Conservation (phyloP, 2,888 invertebrate genomes). For the Ophion ellenae region DNA sequence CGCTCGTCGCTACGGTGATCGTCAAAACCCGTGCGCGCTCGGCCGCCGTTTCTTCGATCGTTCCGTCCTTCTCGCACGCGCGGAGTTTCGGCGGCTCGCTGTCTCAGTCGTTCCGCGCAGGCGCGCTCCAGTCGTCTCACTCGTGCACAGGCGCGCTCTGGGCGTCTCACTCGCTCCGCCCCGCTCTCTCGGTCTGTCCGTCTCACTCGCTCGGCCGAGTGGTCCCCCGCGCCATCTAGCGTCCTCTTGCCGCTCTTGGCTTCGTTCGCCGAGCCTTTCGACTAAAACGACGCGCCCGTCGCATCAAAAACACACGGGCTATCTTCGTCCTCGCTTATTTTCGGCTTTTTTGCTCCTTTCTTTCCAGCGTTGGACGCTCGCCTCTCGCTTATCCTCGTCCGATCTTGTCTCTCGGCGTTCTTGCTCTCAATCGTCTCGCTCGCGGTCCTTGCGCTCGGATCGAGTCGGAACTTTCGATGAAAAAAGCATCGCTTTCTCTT, state of each 20-base stretch:
- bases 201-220: constrained; percentile 27
- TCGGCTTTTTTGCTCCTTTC: constrained; percentile 29
- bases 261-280: constrained; percentile 43
- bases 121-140: background rate
- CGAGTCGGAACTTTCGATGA: constrained; percentile 31
- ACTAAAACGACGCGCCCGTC: constrained; percentile 56
- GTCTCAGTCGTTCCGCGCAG: constrained; percentile 33
- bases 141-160: background rate
- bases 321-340: constrained; percentile 31
- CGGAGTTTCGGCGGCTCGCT: background rate
- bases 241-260: background rate
- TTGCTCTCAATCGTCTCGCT: background rate
- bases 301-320: constrained; percentile 35
- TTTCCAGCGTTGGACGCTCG: background rate
- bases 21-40: constrained; percentile 53
- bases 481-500: constrained; percentile 58
- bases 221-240: constrained; percentile 27
- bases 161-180: background rate
- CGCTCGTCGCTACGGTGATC: constrained; percentile 65
- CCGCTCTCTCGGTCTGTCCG: constrained; percentile 15
- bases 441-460: background rate
- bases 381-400: background rate
- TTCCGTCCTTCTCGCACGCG: constrained; percentile 32
- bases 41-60: constrained; percentile 41
- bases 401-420: background rate